Percentiles rank a stretch among this genome's conserved stretches.
Conservation (phyloP, 2,797 vertebrate genomes). For the Xenops minutus region DNA sequence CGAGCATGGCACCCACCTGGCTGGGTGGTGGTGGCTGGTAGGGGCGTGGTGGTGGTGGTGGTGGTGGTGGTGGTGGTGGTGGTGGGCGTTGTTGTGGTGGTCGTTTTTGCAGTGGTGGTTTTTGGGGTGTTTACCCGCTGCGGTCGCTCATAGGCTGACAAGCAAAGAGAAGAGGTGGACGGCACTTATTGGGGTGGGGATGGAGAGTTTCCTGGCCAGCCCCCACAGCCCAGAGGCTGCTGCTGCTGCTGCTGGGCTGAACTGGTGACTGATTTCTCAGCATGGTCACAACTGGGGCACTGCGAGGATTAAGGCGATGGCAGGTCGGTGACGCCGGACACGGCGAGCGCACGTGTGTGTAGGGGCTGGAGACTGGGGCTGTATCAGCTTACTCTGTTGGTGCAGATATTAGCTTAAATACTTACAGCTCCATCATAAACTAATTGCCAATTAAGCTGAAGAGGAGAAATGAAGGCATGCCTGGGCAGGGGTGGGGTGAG, state of each 20-base stretch:
- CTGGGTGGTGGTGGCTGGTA: constrained; percentile 23
- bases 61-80: neutral
- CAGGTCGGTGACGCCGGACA: accelerated
- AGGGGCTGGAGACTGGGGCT: neutral
- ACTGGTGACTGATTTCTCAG: neutral
- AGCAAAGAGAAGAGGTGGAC: constrained; percentile 38
- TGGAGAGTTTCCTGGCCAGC: neutral
- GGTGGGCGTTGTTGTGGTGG: neutral
- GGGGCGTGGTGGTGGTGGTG: neutral
- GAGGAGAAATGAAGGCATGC: neutral
- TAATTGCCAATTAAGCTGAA: constrained; percentile 49
- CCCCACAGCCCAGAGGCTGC: neutral
- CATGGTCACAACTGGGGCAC: neutral
- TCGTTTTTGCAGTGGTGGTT: neutral
- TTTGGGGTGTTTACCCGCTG: neutral
- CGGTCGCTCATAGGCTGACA: constrained; percentile 30
- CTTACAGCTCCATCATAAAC: constrained; percentile 11
- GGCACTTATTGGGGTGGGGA: neutral
- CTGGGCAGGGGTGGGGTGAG: neutral
- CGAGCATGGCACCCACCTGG: constrained; percentile 71
- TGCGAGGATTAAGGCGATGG: neutral
- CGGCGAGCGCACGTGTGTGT: neutral
- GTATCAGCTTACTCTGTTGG: constrained; percentile 6
- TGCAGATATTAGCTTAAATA: constrained; percentile 49
- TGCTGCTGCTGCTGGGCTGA: neutral